phyloP scores from a whole-genome alignment of 2,888 invertebrate genomes.

The Callyntrura sp. region DNA sequence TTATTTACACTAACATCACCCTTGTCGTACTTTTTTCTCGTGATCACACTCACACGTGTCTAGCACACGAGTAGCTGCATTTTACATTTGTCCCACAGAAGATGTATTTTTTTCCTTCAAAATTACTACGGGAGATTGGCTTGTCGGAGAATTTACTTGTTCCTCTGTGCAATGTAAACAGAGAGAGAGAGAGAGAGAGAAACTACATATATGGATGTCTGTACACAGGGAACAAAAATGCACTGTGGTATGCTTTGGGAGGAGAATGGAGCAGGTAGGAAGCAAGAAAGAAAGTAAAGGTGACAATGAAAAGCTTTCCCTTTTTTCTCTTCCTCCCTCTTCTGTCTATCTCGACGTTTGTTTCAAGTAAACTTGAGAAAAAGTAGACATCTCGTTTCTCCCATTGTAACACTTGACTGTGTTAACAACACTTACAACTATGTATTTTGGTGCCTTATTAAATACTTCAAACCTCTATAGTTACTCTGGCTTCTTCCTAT shows the following conservation, averaged over 20 bases:
- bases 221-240: not conserved
- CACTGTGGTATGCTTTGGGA: not conserved
- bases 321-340: not conserved
- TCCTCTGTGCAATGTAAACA: not conserved
- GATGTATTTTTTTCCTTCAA: too few relatives aligned
- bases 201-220: not conserved
- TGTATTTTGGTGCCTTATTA: constrained; percentile 44
- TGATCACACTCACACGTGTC: too few relatives aligned
- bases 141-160: too few relatives aligned
- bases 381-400: not conserved
- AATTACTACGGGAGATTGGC: too few relatives aligned
- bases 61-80: too few relatives aligned
- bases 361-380: constrained; percentile 50
- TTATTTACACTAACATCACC: too few relatives aligned
- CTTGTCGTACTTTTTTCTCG: too few relatives aligned
- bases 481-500: not conserved
- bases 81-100: too few relatives aligned
- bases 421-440: constrained; percentile 5
- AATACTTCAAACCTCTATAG: constrained; percentile 22
- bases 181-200: not conserved
- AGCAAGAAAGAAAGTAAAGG: not conserved
- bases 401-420: not conserved
- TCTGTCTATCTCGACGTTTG: not conserved
- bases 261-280: not conserved
- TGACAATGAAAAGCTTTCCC: constrained; percentile 10